Evolutionary conservation across 2,888 invertebrate genomes (phyloP), one percentile per base, ranked within the genome.

Genomic region (Lordiphosa andalusiaca): DNA sequence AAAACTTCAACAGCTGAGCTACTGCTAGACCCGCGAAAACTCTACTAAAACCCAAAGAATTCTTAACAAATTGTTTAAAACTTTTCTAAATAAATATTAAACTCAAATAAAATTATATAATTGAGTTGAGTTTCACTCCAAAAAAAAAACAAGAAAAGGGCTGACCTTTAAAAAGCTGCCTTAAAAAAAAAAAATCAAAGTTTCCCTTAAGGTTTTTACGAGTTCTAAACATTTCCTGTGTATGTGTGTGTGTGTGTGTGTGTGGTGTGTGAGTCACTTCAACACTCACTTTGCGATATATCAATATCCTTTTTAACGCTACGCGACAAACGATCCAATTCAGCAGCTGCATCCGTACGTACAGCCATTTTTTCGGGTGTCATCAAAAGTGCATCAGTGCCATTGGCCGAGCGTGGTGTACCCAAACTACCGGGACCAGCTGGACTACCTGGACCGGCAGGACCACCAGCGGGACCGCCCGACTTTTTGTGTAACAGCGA

Each of bases 401-500:
- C 88, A 84, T 89, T 88, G 39, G 85, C 73, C 12, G 85, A 71
- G 75, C 83, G 89, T 87, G 85, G 88, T 51, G 89, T 81, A 54
- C 88, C 88, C 57, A 30, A 30, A 30, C 30, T 30, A 89, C 89
- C 88, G 63, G 91, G 90, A 38, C 90, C 90, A 23, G 46, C 62
- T 3, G 84, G 75, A 52, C n/a, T 92, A 91, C 59, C 66, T 4
- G 65, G 58, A 4, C 68, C 66, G 0, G 63, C 52, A 6, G 77
- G 63, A 21, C 78, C 72, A 13, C 60, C 73, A 2, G 59, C 63
- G 4, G 44, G 19, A 39, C 30, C 12, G 37, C 95, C 95, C 36
- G 96, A 94, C 91, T 98, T 98, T 92, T 98, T 98, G 90, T 95
- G 95, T 82, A 99, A 92, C 86, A 99, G 92, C 67, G 98, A 98